Percentiles rank a stretch among this genome's conserved stretches.
phyloP scores from a whole-genome alignment of 2,888 invertebrate genomes.

The Digitonthophagus gazella region DNA sequence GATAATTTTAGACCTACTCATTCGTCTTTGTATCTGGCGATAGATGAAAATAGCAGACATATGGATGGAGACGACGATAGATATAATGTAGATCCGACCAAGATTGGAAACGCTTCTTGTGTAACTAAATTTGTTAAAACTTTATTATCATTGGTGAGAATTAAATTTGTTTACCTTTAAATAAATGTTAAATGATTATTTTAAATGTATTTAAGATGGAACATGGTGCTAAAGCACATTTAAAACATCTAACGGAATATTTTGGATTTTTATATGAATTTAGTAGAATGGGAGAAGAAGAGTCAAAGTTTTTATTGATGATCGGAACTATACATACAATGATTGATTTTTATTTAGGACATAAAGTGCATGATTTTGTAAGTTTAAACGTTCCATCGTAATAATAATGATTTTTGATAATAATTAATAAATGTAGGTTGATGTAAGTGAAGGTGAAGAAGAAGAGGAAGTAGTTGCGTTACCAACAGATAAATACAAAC shows the following conservation, averaged over 20 bases:
- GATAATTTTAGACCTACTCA: slow-evolving; percentile 54
- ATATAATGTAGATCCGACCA: slow-evolving; percentile 57
- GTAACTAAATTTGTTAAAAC: slow-evolving; percentile 91
- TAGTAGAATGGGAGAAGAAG: slow-evolving; percentile 93
- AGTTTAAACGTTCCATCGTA: slow-evolving; percentile 38
- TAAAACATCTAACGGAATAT: slow-evolving; percentile 88
- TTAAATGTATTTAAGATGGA: slow-evolving; percentile 75
- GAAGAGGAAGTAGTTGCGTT: slow-evolving; percentile 65
- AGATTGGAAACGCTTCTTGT: slow-evolving; percentile 76
- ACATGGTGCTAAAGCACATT: slow-evolving; percentile 80
- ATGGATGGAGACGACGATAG: slow-evolving; percentile 31
- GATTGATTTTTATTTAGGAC: slow-evolving; percentile 89
- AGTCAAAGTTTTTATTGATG: slow-evolving; percentile 81
- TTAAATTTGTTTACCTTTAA: neutral
- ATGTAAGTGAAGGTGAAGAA: slow-evolving; percentile 71
- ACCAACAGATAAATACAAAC: slow-evolving; percentile 75
- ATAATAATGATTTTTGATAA: slow-evolving; percentile 25
- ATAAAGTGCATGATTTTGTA: slow-evolving; percentile 72
- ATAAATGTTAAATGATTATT: slow-evolving; percentile 3
- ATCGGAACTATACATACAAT: slow-evolving; percentile 87
- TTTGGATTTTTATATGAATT: slow-evolving; percentile 91
- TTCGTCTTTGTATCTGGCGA: slow-evolving; percentile 61
- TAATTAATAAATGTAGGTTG: slow-evolving; percentile 49
- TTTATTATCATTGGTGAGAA: slow-evolving; percentile 75
- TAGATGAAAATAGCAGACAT: slow-evolving; percentile 49